Conservation (phyloP, 2,797 vertebrate genomes). For the Gallirallus australis region DNA sequence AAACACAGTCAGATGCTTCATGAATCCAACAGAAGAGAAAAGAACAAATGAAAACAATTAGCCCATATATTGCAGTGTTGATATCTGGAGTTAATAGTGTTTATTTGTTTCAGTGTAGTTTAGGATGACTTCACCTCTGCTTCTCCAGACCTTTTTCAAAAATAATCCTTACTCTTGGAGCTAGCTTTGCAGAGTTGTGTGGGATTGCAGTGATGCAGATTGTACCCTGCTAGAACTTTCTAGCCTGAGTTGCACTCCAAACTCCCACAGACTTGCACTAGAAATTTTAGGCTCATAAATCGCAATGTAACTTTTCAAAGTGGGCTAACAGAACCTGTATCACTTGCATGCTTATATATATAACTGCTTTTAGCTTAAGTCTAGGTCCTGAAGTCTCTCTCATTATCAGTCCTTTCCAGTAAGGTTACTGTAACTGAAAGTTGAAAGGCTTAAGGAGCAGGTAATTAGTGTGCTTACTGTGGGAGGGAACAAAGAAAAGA, state of each 20-base stretch:
- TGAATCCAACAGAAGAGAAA: not conserved
- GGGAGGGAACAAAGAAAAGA: not conserved
- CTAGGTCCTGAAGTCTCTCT: not conserved
- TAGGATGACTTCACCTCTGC: not conserved
- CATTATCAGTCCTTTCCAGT: not conserved
- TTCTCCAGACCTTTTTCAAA: not conserved
- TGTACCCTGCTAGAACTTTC: conserved; percentile 24
- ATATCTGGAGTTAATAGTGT: not conserved
- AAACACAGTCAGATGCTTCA: not conserved
- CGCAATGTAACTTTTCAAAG: not conserved
- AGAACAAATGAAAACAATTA: not conserved
- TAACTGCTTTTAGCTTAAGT: not conserved
- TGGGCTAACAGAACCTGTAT: not conserved
- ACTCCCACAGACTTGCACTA: conserved; percentile 29
- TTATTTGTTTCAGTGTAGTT: not conserved
- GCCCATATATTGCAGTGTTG: rapidly evolving
- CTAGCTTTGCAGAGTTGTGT: conserved; percentile 9
- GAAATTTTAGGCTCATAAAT: not conserved
- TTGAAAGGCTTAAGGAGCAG: not conserved
- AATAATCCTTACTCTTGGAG: not conserved
- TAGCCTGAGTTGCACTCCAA: conserved; percentile 35
- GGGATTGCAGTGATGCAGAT: conserved; percentile 13
- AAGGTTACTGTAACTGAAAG: not conserved
- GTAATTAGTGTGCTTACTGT: not conserved
- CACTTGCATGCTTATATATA: not conserved